Evolutionary conservation across 2,888 invertebrate species (phyloP).

Genomic region (Lithophane leautieri): DNA sequence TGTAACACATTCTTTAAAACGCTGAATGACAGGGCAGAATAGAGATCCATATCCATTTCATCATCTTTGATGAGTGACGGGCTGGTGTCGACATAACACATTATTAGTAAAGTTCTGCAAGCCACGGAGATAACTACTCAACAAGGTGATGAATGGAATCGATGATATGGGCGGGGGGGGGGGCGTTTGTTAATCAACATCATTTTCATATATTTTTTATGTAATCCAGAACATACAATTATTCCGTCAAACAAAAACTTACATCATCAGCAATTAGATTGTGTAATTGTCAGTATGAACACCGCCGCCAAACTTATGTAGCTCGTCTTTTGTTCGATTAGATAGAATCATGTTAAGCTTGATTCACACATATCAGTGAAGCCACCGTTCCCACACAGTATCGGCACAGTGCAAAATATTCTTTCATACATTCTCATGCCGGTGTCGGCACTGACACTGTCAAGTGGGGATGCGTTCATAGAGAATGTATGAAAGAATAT

Average conservation of each 20-base stretch:
- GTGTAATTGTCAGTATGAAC: conserved; percentile 78
- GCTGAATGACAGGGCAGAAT: conserved; percentile 73
- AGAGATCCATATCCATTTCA: conserved; percentile 76
- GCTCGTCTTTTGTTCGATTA: conserved; percentile 82
- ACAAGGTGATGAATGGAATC: conserved; percentile 72
- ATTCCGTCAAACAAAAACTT: conserved; percentile 79
- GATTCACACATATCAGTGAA: too few relatives aligned
- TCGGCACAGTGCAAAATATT: too few relatives aligned
- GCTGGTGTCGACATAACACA: conserved; percentile 72
- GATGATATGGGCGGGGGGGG: conserved; percentile 69
- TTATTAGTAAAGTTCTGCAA: conserved; percentile 68
- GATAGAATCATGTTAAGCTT: conserved; percentile 73
- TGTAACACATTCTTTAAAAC: conserved; percentile 71
- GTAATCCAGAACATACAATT: conserved; percentile 78
- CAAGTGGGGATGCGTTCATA: too few relatives aligned
- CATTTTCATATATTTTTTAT: conserved; percentile 67
- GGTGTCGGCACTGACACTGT: too few relatives aligned
- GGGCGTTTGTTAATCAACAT: conserved; percentile 75
- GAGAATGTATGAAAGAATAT: too few relatives aligned
- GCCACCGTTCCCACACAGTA: too few relatives aligned
- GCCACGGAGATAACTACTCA: conserved; percentile 66
- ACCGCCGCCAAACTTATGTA: conserved; percentile 79
- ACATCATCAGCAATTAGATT: conserved; percentile 81
- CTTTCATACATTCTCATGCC: too few relatives aligned
- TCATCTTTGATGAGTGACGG: conserved; percentile 72